These are phyloP conservation scores for Euproctis similis DNA, from an alignment of 2,888 invertebrate species.

Conservation along the genomic window DNA sequence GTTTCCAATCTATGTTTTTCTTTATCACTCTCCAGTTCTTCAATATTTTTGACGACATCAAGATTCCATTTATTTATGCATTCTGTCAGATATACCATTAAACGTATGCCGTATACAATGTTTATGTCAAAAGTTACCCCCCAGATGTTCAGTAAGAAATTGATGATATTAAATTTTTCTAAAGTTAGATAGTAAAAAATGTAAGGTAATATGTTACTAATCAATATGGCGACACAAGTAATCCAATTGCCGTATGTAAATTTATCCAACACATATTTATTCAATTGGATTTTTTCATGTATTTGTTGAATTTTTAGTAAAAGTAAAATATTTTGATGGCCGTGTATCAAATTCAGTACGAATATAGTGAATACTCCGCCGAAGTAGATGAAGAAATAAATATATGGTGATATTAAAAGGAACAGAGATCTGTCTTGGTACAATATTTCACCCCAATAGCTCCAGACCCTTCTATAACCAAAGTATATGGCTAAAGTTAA, in stretches of 20 bases:
- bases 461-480: not conserved
- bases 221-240: not conserved
- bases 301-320: not conserved
- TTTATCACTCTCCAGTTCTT: too few relatives aligned
- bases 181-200: not conserved
- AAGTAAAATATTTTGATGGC: not conserved
- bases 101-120: not conserved
- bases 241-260: not conserved
- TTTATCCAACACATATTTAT: not conserved
- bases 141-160: not conserved
- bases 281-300: not conserved
- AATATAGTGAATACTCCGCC: not conserved
- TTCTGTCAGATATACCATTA: not conserved
- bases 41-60: too few relatives aligned
- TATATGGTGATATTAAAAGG: not conserved
- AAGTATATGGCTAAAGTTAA: not conserved
- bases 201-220: not conserved
- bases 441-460: too few relatives aligned
- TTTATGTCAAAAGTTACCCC: not conserved
- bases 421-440: too few relatives aligned
- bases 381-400: not conserved
- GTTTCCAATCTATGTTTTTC: too few relatives aligned
- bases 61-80: not conserved
- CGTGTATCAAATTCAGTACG: not conserved
- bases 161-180: not conserved